Conservation (phyloP, 2,797 vertebrate genomes). For the Mus caroli region DNA sequence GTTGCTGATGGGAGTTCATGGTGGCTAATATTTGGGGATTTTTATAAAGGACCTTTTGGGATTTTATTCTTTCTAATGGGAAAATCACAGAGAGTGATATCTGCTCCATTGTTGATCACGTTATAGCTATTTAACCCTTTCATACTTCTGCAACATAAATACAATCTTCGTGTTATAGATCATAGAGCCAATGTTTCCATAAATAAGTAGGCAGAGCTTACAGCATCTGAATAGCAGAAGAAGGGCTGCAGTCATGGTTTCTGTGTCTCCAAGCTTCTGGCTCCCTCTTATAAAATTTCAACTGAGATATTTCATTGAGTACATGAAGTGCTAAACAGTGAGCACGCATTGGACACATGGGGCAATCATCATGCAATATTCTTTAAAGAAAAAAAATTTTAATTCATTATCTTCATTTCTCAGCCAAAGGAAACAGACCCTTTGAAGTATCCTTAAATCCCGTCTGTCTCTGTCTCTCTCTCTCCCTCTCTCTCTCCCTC, state of each 20-base stretch:
- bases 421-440: not conserved
- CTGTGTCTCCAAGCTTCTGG: not conserved
- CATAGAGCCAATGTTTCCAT: not conserved
- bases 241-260: not conserved
- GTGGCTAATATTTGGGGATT: not conserved
- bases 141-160: not conserved
- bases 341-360: not conserved
- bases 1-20: not conserved
- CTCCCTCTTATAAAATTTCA: constrained; percentile 7
- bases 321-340: constrained; percentile 6
- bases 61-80: constrained; percentile 10
- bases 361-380: not conserved
- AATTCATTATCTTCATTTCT: not conserved
- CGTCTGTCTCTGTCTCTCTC: not conserved
- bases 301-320: not conserved
- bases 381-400: not conserved
- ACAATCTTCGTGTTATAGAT: not conserved
- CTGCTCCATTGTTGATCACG: not conserved
- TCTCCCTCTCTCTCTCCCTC: not conserved
- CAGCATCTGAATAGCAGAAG: not conserved
- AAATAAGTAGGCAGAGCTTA: not conserved
- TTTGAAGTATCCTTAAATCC: not conserved
- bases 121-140: constrained; percentile 22
- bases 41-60: not conserved
- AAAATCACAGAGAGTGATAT: not conserved